Evolutionary conservation across 2,888 invertebrate genomes (phyloP), one percentile per base, ranked within the genome.

Genomic region (Disparrhopalites patrizii): DNA sequence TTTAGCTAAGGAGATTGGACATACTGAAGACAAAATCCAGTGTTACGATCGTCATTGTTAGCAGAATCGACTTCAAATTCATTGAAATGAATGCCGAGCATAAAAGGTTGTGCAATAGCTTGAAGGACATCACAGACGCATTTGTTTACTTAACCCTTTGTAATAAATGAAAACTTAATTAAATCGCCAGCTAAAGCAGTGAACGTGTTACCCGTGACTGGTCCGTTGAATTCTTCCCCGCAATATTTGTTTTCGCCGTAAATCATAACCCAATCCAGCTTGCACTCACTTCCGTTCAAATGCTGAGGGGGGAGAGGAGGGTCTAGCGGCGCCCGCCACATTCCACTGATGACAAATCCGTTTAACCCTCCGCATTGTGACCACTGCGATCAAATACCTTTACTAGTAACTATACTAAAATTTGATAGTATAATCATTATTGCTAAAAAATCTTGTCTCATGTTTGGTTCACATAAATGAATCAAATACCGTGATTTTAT

Each of bases 231-330:
- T 18, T 36, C 31, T 51, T 64, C 72, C n/a, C 73, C 73, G 33
- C 73, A 73, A 55, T 69, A 71, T 36, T 70, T 72, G 15, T 72
- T 65, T 3, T 47, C 66, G 5, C 73, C 73, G 13, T 66, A 60
- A 20, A 73, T 61, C 71, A 69, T 68, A 5, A 73, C 68, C 70
- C 69, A 73, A 25, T 73, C 73, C 1, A 40, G 25, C 7, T 3
- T 67, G 40, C 70, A 73, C 23, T 65, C 25, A 31, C 52, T 40
- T n/a, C 66, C 68, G 31, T 25, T 50, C 8, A 13, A 4, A 2
- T 40, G 2, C 5, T 52, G 62, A 3, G 60, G 60, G 18, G 50
- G n/a, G 10, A 13, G 30, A 1, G 58, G 61, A 20, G 31, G 40
- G 15, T 30, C 56, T 23, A 31, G 30, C 1, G 65, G 66, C 3